Percentiles rank a stretch among this genome's conserved stretches.
Evolutionary conservation across 2,113 vertebrate species (phyloP).

Genomic region (pig (Sus scrofa)): T2T-Sscrofa CM000822.6:57723001-57723500

Average conservation of each 20-base stretch:
- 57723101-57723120: not conserved
- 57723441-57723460: not conserved
- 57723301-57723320: not conserved
- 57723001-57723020: not conserved
- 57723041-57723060: constrained; percentile 66
- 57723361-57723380: constrained; percentile 41
- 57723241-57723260: constrained; percentile 49
- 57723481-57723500: not conserved
- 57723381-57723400: not conserved
- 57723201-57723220: constrained; percentile 46
- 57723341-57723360: not conserved
- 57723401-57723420: not conserved
- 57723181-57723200: constrained; percentile 22
- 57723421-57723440: not conserved
- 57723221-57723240: constrained; percentile 28
- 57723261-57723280: not conserved
- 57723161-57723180: constrained; percentile 18
- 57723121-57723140: constrained; percentile 48
- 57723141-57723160: constrained; percentile 41
- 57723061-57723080: constrained; percentile 62
- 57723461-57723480: not conserved
- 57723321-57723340: constrained; percentile 45
- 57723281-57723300: not conserved
- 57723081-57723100: constrained; percentile 57
- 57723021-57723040: constrained; percentile 63